A percentile compares a stretch with the other conserved stretches of the same genome.
Evolutionary conservation across 1,140 invertebrate species (phyloP).

Genomic region (Meloidogyne floridensis): DNA sequence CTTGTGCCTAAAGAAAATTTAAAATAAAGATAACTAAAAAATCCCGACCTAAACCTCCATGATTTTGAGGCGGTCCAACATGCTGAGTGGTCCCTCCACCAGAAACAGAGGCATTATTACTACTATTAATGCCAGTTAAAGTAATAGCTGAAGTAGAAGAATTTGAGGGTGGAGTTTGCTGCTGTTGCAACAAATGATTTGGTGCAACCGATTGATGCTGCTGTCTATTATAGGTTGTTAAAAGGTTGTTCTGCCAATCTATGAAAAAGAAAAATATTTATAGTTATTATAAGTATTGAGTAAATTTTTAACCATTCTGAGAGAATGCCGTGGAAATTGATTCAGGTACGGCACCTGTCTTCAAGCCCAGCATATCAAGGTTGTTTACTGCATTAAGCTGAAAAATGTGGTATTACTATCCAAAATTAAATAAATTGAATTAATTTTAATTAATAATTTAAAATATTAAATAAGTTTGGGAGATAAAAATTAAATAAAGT

Average conservation of each 20-base stretch:
- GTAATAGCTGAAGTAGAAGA: neutral
- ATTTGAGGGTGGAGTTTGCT: slow-evolving; percentile 11
- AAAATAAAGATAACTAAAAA: neutral
- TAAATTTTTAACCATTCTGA: slow-evolving; percentile 19
- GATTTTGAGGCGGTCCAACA: neutral
- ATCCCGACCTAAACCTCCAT: neutral
- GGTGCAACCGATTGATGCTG: neutral
- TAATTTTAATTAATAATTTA: too few relatives aligned
- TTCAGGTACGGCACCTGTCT: slow-evolving; percentile 28
- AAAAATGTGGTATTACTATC: neutral
- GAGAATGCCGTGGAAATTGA: slow-evolving; percentile 29
- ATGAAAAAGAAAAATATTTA: neutral
- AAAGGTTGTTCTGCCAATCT: slow-evolving; percentile 50
- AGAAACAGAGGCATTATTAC: slow-evolving; percentile 1
- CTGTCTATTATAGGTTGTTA: slow-evolving; percentile 37
- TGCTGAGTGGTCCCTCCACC: neutral
- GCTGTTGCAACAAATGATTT: slow-evolving; percentile 9
- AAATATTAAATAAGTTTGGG: slow-evolving; percentile 15
- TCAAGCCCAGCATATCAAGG: slow-evolving; percentile 38
- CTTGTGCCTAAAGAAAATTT: slow-evolving; percentile 15
- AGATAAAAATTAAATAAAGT: too few relatives aligned
- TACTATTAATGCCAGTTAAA: neutral
- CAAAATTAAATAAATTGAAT: too few relatives aligned
- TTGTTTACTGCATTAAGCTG: slow-evolving; percentile 29
- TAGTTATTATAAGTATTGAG: neutral